Conservation (phyloP, 2,888 invertebrate species). For the Nemotelus nigrinus region DNA sequence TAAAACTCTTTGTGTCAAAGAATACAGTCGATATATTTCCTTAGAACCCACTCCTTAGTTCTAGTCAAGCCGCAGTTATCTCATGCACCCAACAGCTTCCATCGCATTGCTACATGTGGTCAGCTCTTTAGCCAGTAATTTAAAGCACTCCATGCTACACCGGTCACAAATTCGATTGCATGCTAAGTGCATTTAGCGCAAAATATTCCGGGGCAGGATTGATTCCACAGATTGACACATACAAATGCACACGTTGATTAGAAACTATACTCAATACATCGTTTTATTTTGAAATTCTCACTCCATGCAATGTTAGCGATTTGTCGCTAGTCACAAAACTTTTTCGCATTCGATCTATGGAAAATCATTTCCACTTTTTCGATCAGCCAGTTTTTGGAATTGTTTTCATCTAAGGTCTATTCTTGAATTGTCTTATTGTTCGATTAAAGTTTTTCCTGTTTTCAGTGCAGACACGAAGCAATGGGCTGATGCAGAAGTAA, state of each 20-base stretch:
- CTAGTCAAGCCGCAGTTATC: too few relatives aligned
- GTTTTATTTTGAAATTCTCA: conserved; percentile 4
- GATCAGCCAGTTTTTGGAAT: conserved; percentile 13
- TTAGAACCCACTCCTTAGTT: too few relatives aligned
- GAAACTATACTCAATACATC: background rate
- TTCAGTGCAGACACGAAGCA: background rate
- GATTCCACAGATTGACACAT: conserved; percentile 34
- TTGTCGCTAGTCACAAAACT: background rate
- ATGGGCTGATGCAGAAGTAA: conserved; percentile 7
- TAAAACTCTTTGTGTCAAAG: too few relatives aligned
- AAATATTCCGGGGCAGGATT: background rate
- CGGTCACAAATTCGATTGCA: conserved; percentile 33
- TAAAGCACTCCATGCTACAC: conserved; percentile 4
- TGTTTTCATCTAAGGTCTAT: conserved; percentile 24
- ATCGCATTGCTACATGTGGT: background rate
- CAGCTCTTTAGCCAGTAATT: conserved; percentile 19
- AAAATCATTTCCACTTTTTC: conserved; percentile 21
- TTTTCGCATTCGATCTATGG: background rate
- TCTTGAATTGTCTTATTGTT: conserved; percentile 40
- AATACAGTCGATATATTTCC: too few relatives aligned
- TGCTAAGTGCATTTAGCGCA: conserved; percentile 15
- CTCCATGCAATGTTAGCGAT: too few relatives aligned
- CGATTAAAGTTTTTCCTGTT: conserved; percentile 15
- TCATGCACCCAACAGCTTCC: too few relatives aligned
- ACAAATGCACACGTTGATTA: background rate